These are phyloP conservation scores for Mesopsocus fuscifrons DNA, from an alignment of 2,888 invertebrate species.

Conservation along the genomic window DNA sequence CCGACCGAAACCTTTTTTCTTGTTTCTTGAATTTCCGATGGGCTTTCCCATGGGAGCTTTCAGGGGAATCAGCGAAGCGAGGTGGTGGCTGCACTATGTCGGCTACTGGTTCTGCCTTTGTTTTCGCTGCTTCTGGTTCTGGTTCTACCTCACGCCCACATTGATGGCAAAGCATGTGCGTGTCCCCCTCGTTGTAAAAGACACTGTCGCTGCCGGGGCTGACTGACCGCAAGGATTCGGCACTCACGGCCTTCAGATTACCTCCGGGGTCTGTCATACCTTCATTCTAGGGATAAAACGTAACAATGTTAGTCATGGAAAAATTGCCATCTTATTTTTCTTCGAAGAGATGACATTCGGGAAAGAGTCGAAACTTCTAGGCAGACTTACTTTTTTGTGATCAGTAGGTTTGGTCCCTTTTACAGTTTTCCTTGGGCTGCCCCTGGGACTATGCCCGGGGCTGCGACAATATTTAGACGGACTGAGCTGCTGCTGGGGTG, in stretches of 20 bases:
- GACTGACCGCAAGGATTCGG: conserved; percentile 72
- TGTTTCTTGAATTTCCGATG: conserved; percentile 51
- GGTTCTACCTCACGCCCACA: conserved; percentile 60
- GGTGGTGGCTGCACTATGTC: conserved; percentile 78
- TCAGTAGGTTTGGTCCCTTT: conserved; percentile 20
- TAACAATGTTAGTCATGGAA: conserved; percentile 13
- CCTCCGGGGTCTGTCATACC: conserved; percentile 27
- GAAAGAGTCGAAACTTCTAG: too few relatives aligned
- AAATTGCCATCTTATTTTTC: too few relatives aligned
- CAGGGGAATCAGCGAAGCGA: conserved; percentile 72
- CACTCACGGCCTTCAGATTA: conserved; percentile 59
- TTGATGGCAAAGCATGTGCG: conserved; percentile 38
- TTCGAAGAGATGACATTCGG: too few relatives aligned
- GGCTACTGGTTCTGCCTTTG: conserved; percentile 14
- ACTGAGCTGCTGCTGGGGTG: conserved; percentile 10
- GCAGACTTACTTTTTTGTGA: conserved; percentile 16
- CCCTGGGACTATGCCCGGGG: conserved; percentile 26
- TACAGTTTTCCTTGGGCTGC: conserved; percentile 30
- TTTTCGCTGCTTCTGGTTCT: conserved; percentile 10
- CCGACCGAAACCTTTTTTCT: conserved; percentile 59
- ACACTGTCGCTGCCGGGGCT: conserved; percentile 83
- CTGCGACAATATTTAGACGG: conserved; percentile 10
- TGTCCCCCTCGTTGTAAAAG: conserved; percentile 65
- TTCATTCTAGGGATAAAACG: conserved; percentile 15
- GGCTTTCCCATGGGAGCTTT: conserved; percentile 23